Conservation (phyloP, 2,113 vertebrate genomes). For the Gallinago paraguaiae region DNA sequence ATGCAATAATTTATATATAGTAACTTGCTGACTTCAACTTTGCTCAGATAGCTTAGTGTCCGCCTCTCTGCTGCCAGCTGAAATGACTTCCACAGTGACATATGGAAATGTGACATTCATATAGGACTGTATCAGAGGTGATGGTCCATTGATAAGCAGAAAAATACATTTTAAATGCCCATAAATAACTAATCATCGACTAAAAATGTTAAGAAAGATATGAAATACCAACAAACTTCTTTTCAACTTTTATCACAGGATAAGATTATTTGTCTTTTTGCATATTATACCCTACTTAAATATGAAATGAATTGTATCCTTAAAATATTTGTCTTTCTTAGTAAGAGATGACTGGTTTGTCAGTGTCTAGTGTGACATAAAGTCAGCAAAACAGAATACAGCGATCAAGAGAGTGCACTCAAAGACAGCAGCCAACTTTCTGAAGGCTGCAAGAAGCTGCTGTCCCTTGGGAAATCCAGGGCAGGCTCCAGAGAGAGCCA, state of each 20-base stretch:
- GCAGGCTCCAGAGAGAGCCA: not conserved
- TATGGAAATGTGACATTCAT: slow-evolving; percentile 41
- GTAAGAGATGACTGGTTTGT: not conserved
- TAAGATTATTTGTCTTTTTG: not conserved
- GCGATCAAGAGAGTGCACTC: not conserved
- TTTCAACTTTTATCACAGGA: not conserved
- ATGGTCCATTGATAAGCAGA: not conserved
- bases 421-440: not conserved
- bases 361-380: not conserved
- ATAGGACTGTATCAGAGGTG: slow-evolving; percentile 26
- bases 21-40: slow-evolving; percentile 62
- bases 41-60: slow-evolving; percentile 57
- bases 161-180: not conserved
- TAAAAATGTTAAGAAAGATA: not conserved
- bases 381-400: not conserved
- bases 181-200: not conserved
- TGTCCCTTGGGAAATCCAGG: not conserved
- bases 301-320: not conserved
- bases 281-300: not conserved
- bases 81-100: slow-evolving; percentile 62
- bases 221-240: not conserved
- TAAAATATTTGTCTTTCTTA: not conserved
- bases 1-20: slow-evolving; percentile 48
- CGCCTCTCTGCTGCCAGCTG: slow-evolving; percentile 63
- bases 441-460: not conserved